A percentile compares a stretch with the other conserved stretches of the same genome.
These are phyloP conservation scores for Yasuhikotakia modesta DNA, from an alignment of 2,797 vertebrate species.

Conservation along the genomic window DNA sequence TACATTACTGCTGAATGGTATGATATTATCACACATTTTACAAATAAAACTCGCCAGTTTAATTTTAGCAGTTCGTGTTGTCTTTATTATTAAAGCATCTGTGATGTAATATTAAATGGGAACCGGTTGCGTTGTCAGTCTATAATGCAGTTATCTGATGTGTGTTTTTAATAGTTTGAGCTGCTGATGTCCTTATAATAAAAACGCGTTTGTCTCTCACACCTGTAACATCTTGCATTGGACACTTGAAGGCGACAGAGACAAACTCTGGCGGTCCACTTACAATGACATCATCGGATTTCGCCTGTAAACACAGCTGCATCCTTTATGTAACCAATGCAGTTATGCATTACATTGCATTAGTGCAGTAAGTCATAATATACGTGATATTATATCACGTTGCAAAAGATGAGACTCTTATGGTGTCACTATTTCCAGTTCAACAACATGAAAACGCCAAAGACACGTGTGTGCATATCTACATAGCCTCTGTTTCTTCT, in stretches of 20 bases:
- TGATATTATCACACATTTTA: conserved; percentile 67
- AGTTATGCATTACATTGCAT: not conserved
- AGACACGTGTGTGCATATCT: not conserved
- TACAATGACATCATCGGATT: conserved; percentile 42
- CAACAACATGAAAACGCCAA: not conserved
- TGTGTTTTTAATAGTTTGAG: not conserved
- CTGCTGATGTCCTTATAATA: not conserved
- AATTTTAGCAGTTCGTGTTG: conserved; percentile 39
- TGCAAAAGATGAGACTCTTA: not conserved
- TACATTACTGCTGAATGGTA: conserved; percentile 71
- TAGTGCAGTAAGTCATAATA: not conserved
- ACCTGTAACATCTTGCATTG: not conserved
- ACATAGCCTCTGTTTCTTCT: no score
- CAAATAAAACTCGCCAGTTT: conserved; percentile 63
- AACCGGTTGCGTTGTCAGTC: no score
- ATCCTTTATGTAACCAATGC: conserved; percentile 12
- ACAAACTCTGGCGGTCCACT: not conserved
- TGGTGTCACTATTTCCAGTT: not conserved
- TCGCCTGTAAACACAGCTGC: conserved; percentile 16
- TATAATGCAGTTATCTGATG: not conserved
- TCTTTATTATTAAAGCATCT: no score
- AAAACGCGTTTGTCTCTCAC: not conserved
- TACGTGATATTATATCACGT: not conserved
- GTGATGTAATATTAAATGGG: no score
- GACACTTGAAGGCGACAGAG: conserved; percentile 52